Evolutionary conservation across 2,797 vertebrate species (phyloP), one percentile per base, ranked within the genome.

Genomic region (Tokudaia tokunoshimensis): DNA sequence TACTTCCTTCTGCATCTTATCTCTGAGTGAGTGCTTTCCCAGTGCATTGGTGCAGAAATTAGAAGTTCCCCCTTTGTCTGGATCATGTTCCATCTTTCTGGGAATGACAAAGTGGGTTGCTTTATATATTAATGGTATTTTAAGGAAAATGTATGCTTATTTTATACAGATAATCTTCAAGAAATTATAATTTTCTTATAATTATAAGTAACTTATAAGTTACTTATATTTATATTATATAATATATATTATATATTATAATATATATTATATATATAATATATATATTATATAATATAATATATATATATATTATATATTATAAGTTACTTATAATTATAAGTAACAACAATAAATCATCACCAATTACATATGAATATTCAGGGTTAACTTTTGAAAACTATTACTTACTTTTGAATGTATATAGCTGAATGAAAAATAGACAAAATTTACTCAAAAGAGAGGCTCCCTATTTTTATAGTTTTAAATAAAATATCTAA

Each of bases 401-500:
- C 17, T 26, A 57, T 83, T 72, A 74, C 79, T 24, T 26, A 14
- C 52, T 13, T 59, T 76, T 61, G 24, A 75, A 61, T 59, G 31
- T 63, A 31, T 52, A 78, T 17, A 81, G 10, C 11, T 70, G 17
- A 14, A 19, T 85, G 55, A 79, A 50, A 94, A 34, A 81, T 8
- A 80, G 31, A n/a, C 6, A 26, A 34, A 94, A 76, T 55, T 50
- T 22, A 74, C 85, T 93, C 24, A 50, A 79, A 34, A 65, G 47
- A 74, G 24, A 75, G 6, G 34, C 89, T 55, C 29, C 47, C 29
- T 72, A 9, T 10, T 89, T 88, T 84, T 94, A 13, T 6, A 91
- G 31, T 74, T 63, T 93, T 74, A 79, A 79, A 41, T 85, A 89
- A 80, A 84, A 89, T 83, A 74, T 50, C 37, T 50, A 88, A 88